Evolutionary conservation across 2,888 invertebrate species (phyloP), one percentile per base, ranked within the genome.

Genomic region (Pristionchus maxplancki): DNA sequence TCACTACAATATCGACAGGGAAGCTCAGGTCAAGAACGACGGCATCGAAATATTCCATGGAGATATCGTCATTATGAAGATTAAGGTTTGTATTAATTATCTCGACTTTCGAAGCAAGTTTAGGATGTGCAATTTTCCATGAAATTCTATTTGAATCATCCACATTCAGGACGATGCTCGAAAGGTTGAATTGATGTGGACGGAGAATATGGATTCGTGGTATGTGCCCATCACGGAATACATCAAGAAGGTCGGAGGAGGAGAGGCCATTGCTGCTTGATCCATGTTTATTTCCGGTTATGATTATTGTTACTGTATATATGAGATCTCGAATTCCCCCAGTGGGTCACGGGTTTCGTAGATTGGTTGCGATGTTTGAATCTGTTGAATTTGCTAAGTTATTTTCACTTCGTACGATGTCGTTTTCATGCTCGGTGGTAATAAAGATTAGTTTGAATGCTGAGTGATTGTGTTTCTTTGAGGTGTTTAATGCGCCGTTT

Each of bases 11-110:
- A 44, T 48, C 20, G 94, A 94, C 89, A 91, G 91, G 1, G 90
- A 93, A 50, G 53, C 93, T 15, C 94, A 94, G 89, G 31, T 89
- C 37, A 94, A 93, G 89, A 78, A 88, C 89, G 94, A 94, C 53
- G 94, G 94, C n/a, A 91, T 94, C 74, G 93, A 93, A 53, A 90
- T 94, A 90, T 94, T 94, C 89, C 89, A 93, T 85, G 93, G 93
- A 34, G 94, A 94, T 67, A 82, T 94, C 17, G 89, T 91, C 37
- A 37, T 94, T 17, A 81, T 93, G 40, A 89, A 50, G 58, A 58
- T 87, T 3, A 88, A 89, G 50, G 74, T 85, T 6, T n/a, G 9
- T n/a, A 58, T 78, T 89, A 8, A 64, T 44, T 44, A 6, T 44
- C 44, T 44, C 44, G 84, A 4, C 8, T 53, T 83, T 15, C 31